A percentile compares a stretch with the other conserved stretches of the same genome.
These are phyloP conservation scores for Smittia sp. DNA, from an alignment of 2,888 invertebrate genomes.

Conservation along the genomic window DNA sequence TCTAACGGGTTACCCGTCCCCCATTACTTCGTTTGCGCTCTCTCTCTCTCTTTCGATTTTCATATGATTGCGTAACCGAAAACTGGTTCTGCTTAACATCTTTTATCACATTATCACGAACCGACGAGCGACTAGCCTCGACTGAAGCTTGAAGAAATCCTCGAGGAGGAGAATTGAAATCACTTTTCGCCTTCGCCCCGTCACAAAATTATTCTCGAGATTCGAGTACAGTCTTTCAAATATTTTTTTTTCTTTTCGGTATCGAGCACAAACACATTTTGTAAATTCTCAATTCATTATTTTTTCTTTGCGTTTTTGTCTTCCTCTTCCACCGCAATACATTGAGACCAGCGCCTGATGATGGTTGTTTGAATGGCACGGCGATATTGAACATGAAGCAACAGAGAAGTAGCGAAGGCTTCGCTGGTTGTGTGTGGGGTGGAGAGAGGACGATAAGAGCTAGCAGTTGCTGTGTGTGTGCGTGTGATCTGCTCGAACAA, in stretches of 20 bases:
- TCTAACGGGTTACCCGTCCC: slow-evolving; percentile 6
- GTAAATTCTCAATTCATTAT: neutral
- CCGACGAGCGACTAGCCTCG: neutral
- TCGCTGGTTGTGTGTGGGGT: neutral
- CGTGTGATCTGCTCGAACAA: neutral
- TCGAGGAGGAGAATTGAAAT: too few relatives aligned
- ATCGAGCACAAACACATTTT: neutral
- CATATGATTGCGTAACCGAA: slow-evolving; percentile 3
- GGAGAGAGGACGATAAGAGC: neutral
- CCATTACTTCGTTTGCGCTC: neutral
- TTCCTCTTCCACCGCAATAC: neutral
- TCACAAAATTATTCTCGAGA: too few relatives aligned
- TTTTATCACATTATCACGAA: neutral
- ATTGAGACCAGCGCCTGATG: neutral
- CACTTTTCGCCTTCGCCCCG: too few relatives aligned
- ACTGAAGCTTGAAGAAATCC: too few relatives aligned
- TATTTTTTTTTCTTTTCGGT: neutral
- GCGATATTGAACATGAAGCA: neutral
- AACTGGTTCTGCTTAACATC: neutral
- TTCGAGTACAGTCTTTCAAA: neutral
- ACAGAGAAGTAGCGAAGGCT: neutral
- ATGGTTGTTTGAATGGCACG: neutral
- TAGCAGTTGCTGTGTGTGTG: slow-evolving; percentile 8
- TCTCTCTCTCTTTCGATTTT: neutral
- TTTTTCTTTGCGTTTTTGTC: neutral